Conservation (phyloP, 2,113 vertebrate genomes). For the Pteropus alecto region DNA sequence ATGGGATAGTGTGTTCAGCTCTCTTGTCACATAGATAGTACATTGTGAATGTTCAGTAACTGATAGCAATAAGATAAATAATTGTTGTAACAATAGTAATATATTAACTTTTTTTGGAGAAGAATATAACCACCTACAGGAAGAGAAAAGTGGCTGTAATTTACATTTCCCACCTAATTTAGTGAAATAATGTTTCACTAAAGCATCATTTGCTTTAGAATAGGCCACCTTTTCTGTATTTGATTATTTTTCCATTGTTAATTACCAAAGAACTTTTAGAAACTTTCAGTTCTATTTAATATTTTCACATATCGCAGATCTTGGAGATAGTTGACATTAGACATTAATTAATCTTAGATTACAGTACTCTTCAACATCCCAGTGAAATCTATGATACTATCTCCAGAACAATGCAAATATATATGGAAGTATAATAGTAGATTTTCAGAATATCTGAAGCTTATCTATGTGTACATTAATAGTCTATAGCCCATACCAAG, state of each 20-base stretch:
- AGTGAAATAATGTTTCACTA: not conserved
- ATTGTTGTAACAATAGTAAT: not conserved
- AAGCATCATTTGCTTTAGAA: not conserved
- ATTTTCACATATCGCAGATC: not conserved
- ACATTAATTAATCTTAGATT: not conserved
- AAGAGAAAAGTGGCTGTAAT: not conserved
- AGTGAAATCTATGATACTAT: not conserved
- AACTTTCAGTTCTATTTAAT: not conserved
- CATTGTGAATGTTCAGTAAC: not conserved
- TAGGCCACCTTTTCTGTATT: not conserved
- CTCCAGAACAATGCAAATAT: not conserved
- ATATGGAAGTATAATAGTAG: not conserved
- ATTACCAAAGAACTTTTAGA: not conserved
- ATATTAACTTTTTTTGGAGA: not conserved
- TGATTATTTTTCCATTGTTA: not conserved
- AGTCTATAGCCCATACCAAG: not conserved
- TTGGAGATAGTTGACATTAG: not conserved
- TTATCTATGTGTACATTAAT: not conserved
- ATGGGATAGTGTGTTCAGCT: not conserved
- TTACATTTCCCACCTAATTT: not conserved
- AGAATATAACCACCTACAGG: not conserved
- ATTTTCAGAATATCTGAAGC: not conserved
- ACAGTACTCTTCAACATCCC: not conserved
- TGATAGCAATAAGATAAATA: not conserved
- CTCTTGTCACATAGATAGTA: not conserved